Percentiles rank a stretch among this genome's conserved stretches.
Conservation (phyloP, 2,797 vertebrate species). For the Malacoraja senta region DNA sequence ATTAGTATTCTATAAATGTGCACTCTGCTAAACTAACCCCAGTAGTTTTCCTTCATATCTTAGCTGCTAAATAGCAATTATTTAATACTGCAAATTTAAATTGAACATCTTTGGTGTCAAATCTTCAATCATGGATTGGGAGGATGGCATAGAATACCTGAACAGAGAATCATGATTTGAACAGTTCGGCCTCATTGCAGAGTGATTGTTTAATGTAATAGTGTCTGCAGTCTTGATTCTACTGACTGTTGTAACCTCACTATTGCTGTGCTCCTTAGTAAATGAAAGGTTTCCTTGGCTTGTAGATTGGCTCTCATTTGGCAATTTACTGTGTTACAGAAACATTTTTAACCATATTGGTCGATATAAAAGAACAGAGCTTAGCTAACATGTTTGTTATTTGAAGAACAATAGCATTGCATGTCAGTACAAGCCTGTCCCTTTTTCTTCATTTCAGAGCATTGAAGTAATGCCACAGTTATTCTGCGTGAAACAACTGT, state of each 20-base stretch:
- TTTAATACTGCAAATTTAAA: neutral
- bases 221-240: neutral
- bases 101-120: neutral
- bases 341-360: neutral
- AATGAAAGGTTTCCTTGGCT: conserved; percentile 10
- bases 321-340: neutral
- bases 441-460: neutral
- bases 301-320: neutral
- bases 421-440: neutral
- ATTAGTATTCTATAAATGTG: neutral
- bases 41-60: neutral
- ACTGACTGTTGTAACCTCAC: neutral
- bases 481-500: neutral
- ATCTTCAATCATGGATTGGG: neutral
- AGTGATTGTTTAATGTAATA: neutral
- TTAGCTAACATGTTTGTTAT: neutral
- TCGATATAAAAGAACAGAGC: neutral
- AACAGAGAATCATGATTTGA: neutral
- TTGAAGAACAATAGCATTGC: conserved; percentile 15
- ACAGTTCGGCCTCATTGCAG: neutral
- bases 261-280: neutral
- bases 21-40: neutral
- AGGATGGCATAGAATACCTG: neutral
- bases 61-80: neutral
- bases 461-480: neutral